Percentiles rank a stretch among this genome's conserved stretches.
phyloP scores from a whole-genome alignment of 2,888 invertebrate species.

The Mactromeris polynyma region DNA sequence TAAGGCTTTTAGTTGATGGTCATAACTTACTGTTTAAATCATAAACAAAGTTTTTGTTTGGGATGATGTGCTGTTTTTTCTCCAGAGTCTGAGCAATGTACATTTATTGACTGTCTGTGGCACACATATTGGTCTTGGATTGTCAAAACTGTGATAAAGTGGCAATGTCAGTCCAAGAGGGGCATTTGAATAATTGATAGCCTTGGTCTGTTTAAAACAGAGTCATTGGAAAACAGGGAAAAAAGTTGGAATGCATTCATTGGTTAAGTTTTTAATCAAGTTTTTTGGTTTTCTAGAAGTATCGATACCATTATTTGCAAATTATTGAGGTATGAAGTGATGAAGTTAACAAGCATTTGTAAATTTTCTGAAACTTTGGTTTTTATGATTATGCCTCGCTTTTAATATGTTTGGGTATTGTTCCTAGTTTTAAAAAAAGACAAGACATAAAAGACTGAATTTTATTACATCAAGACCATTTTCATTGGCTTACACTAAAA shows the following conservation, averaged over 20 bases:
- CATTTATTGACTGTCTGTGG: not conserved
- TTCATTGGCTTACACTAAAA: too few relatives aligned
- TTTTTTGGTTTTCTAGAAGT: not conserved
- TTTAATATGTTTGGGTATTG: too few relatives aligned
- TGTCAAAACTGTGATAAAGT: constrained; percentile 10
- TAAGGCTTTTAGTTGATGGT: not conserved
- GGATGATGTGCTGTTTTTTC: not conserved
- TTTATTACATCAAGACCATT: too few relatives aligned
- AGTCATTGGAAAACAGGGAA: not conserved
- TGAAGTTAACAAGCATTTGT: too few relatives aligned
- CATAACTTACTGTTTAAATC: not conserved
- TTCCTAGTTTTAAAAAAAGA: too few relatives aligned
- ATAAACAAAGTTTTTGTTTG: not conserved
- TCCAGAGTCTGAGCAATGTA: not conserved
- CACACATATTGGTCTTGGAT: not conserved
- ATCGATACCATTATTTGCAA: too few relatives aligned
- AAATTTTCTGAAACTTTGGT: too few relatives aligned
- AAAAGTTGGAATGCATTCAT: not conserved
- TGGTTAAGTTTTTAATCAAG: not conserved
- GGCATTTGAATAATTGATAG: not conserved
- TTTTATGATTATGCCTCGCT: too few relatives aligned
- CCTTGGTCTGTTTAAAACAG: not conserved
- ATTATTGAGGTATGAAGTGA: too few relatives aligned
- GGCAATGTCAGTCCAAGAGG: not conserved
- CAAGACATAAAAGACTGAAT: too few relatives aligned